These are phyloP conservation scores for Holocentrus rufus DNA, from an alignment of 2,797 vertebrate species.

Conservation along the genomic window DNA sequence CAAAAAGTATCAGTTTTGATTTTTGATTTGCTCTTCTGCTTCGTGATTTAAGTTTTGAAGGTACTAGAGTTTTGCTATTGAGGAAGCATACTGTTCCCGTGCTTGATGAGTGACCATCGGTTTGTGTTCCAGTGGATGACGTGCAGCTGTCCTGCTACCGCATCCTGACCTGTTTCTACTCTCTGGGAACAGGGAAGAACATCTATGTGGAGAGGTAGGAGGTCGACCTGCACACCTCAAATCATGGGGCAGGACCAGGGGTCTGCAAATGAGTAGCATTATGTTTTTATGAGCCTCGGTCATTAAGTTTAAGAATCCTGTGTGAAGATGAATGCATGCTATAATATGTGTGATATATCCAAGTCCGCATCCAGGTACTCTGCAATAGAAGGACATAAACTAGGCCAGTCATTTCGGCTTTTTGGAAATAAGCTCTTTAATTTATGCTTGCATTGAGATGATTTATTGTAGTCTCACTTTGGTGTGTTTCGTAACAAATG, in stretches of 20 bases:
- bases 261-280: too few relatives aligned
- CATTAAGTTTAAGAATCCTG: slow-evolving; percentile 14
- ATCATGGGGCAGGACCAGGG: not conserved
- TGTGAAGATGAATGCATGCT: not conserved
- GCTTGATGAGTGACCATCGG: not conserved
- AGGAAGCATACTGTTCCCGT: not conserved
- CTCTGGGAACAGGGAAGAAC: slow-evolving; percentile 94
- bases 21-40: not conserved
- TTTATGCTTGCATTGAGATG: too few relatives aligned
- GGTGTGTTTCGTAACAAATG: not conserved
- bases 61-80: not conserved
- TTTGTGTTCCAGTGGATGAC: slow-evolving; percentile 88
- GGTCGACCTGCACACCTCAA: not conserved
- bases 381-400: slow-evolving; percentile 15
- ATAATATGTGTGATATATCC: not conserved
- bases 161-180: slow-evolving; percentile 92
- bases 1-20: too few relatives aligned
- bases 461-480: too few relatives aligned
- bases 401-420: not conserved
- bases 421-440: not conserved
- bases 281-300: not conserved
- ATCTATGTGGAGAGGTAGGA: slow-evolving; percentile 94
- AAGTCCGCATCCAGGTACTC: not conserved
- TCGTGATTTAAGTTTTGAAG: too few relatives aligned
- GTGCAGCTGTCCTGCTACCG: slow-evolving; percentile 97